Base-by-base conservation (phyloP, 2,888 invertebrate genomes). In the Nomada ferruginata region DNA sequence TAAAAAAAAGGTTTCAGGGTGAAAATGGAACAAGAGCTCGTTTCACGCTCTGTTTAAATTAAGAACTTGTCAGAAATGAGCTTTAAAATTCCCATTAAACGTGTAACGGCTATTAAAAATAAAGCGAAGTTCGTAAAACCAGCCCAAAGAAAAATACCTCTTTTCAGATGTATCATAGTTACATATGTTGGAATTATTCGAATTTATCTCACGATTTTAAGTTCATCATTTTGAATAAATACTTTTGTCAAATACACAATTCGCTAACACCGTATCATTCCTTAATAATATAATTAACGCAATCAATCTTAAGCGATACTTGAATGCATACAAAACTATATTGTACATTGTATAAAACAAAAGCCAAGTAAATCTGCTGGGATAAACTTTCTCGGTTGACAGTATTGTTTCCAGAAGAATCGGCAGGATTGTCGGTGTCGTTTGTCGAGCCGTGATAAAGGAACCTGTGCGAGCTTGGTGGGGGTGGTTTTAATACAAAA, bases 401-500 rank as follows among this genome's bases (percentile, higher is more conserved):
- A 2, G 13, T 47, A 47, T n/a, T n/a, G 47, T 18, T 73, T 73
- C 64, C 73, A 50, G 20, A 20, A 83, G 86, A 89, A 90, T 91
- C 90, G 90, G 84, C 85, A 60, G 63, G 76, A 86, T 84, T 75
- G 77, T 50, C 60, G 52, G 42, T 29, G 44, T 53, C 65, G 66
- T 60, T 77, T 82, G 86, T 23, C 74, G 79, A 73, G 69, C 77
- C 63, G 76, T 80, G 76, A 88, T 88, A 86, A 86, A 82, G 78
- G 73, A 76, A 50, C 10, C 47, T 5, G 42, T 11, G 64, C 15
- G 55, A 64, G 15, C 52, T 15, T 55, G 57, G 70, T 66, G 85
- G 86, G 87, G 88, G 80, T 85, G 89, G 89, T 90, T 92, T 92
- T 91, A 91, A 92, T 91, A 89, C 86, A 90, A 91, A 92, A 92